phyloP scores from a whole-genome alignment of 2,113 vertebrate genomes.

The Capreolus pygargus region DNA sequence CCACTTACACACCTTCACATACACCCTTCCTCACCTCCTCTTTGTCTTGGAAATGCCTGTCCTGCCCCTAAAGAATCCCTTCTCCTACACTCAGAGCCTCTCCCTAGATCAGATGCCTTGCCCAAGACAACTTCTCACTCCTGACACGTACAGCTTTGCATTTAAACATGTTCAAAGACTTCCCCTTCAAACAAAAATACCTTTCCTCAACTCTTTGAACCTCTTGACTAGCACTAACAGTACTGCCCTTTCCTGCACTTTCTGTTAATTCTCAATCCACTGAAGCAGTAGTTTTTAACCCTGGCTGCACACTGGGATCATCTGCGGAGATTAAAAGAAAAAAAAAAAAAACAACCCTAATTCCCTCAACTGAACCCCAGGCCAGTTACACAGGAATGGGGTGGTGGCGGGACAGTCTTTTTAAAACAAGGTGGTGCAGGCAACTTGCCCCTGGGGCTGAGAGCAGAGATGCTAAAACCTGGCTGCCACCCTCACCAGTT shows the following conservation, averaged over 20 bases:
- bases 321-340: background rate
- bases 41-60: background rate
- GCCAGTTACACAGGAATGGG: background rate
- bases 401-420: background rate
- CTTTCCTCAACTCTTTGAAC: background rate
- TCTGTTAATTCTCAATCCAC: background rate
- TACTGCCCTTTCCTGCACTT: background rate
- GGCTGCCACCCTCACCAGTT: background rate
- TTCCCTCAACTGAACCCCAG: background rate
- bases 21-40: background rate
- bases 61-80: background rate
- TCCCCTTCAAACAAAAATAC: background rate
- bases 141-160: background rate
- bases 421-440: background rate
- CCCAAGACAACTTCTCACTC: background rate
- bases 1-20: background rate
- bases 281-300: background rate
- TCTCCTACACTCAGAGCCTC: background rate
- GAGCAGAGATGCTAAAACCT: background rate
- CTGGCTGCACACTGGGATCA: background rate
- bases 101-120: background rate
- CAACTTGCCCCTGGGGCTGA: background rate
- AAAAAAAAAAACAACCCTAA: background rate
- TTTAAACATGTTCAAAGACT: background rate
- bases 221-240: background rate